phyloP scores from a whole-genome alignment of 2,113 vertebrate genomes.

The Gasterosteus nipponicus region DNA sequence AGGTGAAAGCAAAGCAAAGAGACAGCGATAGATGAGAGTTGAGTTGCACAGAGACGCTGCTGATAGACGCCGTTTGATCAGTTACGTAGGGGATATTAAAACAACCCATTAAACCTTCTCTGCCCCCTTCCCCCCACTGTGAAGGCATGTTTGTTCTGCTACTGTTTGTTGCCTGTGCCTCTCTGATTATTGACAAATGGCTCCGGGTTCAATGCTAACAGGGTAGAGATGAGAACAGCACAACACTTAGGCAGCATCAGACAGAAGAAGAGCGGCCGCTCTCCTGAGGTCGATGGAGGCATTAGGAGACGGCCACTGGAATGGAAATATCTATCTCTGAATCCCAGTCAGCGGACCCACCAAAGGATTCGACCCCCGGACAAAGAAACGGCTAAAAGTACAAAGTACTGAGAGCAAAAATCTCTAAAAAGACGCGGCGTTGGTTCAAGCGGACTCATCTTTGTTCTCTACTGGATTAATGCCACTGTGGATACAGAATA shows the following conservation, averaged over 20 bases:
- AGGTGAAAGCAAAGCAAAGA: slow-evolving; percentile 22
- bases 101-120: slow-evolving; percentile 42
- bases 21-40: slow-evolving; percentile 7
- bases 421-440: slow-evolving; percentile 44
- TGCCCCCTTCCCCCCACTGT: background rate
- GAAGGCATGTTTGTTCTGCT: slow-evolving; percentile 14
- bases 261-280: slow-evolving; percentile 37
- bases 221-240: slow-evolving; percentile 67
- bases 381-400: slow-evolving; percentile 42
- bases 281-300: slow-evolving; percentile 54
- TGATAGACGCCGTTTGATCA: background rate
- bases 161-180: slow-evolving; percentile 30
- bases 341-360: slow-evolving; percentile 49
- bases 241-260: slow-evolving; percentile 70
- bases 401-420: slow-evolving; percentile 40
- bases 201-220: slow-evolving; percentile 72
- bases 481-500: background rate
- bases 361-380: slow-evolving; percentile 50
- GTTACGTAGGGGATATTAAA: background rate
- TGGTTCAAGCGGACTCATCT: background rate
- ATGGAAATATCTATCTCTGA: slow-evolving; percentile 65
- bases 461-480: background rate
- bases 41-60: slow-evolving; percentile 8
- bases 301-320: slow-evolving; percentile 59
- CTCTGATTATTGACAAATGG: slow-evolving; percentile 64